Base-by-base conservation (phyloP, 2,888 invertebrate genomes). In the Tenthredo scrophulariae region DNA sequence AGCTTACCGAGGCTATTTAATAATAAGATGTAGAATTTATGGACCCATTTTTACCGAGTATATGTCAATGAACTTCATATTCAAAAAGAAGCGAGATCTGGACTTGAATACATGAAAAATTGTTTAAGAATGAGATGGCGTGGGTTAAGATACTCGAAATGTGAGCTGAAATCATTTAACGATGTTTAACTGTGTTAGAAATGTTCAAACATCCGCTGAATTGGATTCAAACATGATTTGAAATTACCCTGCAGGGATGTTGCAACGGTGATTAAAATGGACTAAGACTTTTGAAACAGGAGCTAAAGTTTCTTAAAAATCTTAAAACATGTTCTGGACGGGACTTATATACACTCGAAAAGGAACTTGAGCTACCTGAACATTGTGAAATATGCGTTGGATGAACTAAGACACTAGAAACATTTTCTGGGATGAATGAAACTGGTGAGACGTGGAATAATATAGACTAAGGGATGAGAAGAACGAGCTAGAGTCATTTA, bases 1-100 rank as follows among this genome's bases (percentile, higher is more conserved):
- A 74, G 74, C n/a, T 43, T 43, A 74, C 40, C 22, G 26, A 74
- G 13, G 72, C 7, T 18, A 22, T 74, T 74, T 74, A 62, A 22
- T 62, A 10, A 22, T 62, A 10, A 62, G 62, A 22, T 62, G 2
- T 54, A 10, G 13, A 62, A 22, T 62, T 62, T 22, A 22, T 62
- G 26, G 62, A 26, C 6, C 26, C 13, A 13, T 62, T 13, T 62
- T 62, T 13, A 13, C 62, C 13, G 22, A 4, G 13, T 26, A 62
- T 26, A 9, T 62, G 18, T 62, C 22, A 26, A 26, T 26, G 62
- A 62, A 62, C 13, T 62, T 62, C 10, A 26, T 62, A 62, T 1
- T 26, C 22, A 22, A 26, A 0, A 62, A 22, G n/a, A 10, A 58
- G 22, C n/a, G 10, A 62, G 26, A n/a, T 10, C 18, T 62, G 22